Percentiles rank a stretch among this genome's conserved stretches.
Evolutionary conservation across 2,888 invertebrate genomes (phyloP).

Genomic region (Machimus rusticus): DNA sequence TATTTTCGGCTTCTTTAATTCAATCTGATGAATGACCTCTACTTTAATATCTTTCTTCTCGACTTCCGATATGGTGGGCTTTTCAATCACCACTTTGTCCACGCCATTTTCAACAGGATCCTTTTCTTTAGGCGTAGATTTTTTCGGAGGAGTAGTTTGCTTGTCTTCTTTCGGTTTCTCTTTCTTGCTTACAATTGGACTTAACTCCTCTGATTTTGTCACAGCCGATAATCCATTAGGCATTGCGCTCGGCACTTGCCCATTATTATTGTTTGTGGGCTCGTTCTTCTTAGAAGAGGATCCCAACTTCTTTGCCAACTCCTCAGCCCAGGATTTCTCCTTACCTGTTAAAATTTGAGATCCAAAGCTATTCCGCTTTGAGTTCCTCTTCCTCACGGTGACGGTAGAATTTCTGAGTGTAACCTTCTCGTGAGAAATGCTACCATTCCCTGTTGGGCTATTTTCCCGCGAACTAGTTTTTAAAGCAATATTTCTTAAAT

Average conservation of each 20-base stretch:
- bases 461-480: slow-evolving; percentile 23
- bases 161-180: slow-evolving; percentile 45
- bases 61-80: not conserved
- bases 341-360: slow-evolving; percentile 4
- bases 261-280: not conserved
- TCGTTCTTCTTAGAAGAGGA: slow-evolving; percentile 5
- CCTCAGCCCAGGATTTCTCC: slow-evolving; percentile 51
- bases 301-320: slow-evolving; percentile 49
- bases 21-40: slow-evolving; percentile 41
- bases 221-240: not conserved
- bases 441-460: not conserved
- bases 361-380: slow-evolving; percentile 37
- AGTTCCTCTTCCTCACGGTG: slow-evolving; percentile 33
- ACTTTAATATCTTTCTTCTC: slow-evolving; percentile 41
- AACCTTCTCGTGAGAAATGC: not conserved
- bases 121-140: not conserved
- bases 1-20: slow-evolving; percentile 31
- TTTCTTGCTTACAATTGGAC: not conserved
- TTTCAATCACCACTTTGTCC: not conserved
- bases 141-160: slow-evolving; percentile 45
- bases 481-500: slow-evolving; percentile 65
- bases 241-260: not conserved
- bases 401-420: not conserved
- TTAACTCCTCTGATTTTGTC: not conserved
- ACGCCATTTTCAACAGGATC: not conserved